Percentiles rank a stretch among this genome's conserved stretches.
phyloP scores from a whole-genome alignment of 2,888 invertebrate species.

The Trissoscelio sp. region DNA sequence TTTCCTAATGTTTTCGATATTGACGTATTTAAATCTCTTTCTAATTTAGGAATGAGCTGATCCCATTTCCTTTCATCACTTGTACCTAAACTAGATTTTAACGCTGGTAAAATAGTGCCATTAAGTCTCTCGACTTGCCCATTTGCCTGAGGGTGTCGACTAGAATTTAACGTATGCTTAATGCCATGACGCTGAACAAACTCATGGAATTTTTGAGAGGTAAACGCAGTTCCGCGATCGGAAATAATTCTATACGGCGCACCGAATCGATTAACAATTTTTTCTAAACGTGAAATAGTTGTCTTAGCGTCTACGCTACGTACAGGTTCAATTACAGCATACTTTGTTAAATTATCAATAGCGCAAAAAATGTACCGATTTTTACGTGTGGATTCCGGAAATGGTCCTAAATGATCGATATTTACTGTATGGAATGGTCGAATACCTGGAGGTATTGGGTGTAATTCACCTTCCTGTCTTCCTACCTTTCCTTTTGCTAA shows the following conservation, averaged over 20 bases:
- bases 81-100: too few relatives aligned
- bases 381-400: conserved; percentile 29
- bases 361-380: conserved; percentile 68
- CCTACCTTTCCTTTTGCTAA: conserved; percentile 51
- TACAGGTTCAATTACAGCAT: conserved; percentile 21
- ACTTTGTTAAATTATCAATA: conserved; percentile 69
- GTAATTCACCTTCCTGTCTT: conserved; percentile 59
- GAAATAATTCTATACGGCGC: conserved; percentile 56
- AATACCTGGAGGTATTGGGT: conserved; percentile 68
- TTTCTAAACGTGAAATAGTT: conserved; percentile 7
- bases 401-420: conserved; percentile 68
- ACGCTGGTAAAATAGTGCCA: conserved; percentile 18
- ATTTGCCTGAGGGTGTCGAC: conserved; percentile 40
- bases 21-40: neutral
- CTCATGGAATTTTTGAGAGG: conserved; percentile 47
- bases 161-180: conserved; percentile 23
- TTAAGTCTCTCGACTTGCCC: conserved; percentile 14
- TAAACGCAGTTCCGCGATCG: conserved; percentile 66
- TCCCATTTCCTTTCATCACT: too few relatives aligned
- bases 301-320: neutral
- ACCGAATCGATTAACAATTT: conserved; percentile 59
- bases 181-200: conserved; percentile 46
- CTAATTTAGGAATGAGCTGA: too few relatives aligned
- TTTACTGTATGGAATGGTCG: conserved; percentile 67
- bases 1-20: neutral